Evolutionary conservation across 2,797 vertebrate genomes (phyloP), one percentile per base, ranked within the genome.

Genomic region (Ara ararauna): DNA sequence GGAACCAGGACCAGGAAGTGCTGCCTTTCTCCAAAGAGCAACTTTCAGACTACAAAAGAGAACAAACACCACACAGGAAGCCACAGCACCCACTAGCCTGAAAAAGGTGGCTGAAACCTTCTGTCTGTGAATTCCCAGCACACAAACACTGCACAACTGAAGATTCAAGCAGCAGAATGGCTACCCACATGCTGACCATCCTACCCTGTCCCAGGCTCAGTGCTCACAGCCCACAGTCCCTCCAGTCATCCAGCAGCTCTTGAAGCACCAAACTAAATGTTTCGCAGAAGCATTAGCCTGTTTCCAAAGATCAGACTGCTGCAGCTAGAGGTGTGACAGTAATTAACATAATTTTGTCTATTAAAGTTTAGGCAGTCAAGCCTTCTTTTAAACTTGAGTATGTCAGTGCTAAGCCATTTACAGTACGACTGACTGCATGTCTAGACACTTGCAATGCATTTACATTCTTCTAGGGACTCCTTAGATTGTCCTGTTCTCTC

Each of bases 371-470:
- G 24, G 96, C 90, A 94, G 75, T 26, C 71, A 81, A 95, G 92
- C 66, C 56, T 85, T 48, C 88, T 79, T 79, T 90, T 86, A 78
- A 90, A 85, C 36, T 85, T 51, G 50, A 83, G 66, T 51, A 36
- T 90, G 81, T 68, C 75, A 72, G 66, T 94, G 82, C 93, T 92
- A 86, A 94, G 87, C 97, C 83, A 95, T 92, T 96, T 85, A 94
- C 94, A 90, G 88, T 87, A 91, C 2, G 2, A 96, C 92, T 97
- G 97, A 97, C 97, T 94, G 75, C 96, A 97, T 89, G 97, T 98
- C 97, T 97, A 98, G 97, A 98, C 97, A 76, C 90, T 89, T n/a
- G 54, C 90, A 94, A 87, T 61, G 47, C 95, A 96, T 96, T 97
- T 96, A 94, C 89, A 93, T 96, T 97, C 97, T 97, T 96, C 96